Base-by-base conservation (phyloP, 2,888 invertebrate genomes). In the Lagria hirta region DNA sequence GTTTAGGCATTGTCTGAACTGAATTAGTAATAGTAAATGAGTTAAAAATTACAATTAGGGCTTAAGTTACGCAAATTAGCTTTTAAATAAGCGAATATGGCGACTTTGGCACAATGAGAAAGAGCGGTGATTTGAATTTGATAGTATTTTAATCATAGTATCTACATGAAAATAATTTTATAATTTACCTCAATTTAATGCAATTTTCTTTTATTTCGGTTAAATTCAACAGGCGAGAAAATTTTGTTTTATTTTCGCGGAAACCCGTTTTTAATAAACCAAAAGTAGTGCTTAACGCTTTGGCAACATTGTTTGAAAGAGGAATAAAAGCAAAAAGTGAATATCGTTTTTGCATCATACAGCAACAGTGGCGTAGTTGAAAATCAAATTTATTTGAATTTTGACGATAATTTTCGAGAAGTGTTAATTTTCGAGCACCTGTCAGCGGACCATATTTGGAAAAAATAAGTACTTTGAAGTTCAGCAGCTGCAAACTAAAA, bases 141-240 rank as follows among this genome's bases (percentile, higher is more conserved):
- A 38, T 38, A 30, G 38, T 38, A 24, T 38, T 38, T 38, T 38
- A 38, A 38, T 38, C 27, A 37, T 27, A 28, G 27, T 14, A 21
- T 15, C 16, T 37, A 20, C 20, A 37, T 28, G 26, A 36, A 32
- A 36, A 26, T 26, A 36, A 36, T 36, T 26, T 20, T 22, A 16
- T 27, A 36, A 36, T 36, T 36, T 29, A 29, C 29, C 29, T 29
- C 29, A 29, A 29, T 32, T 32, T 36, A 28, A 34, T 23, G 18
- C 24, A 26, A 33, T 33, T 33, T 33, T 33, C 22, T 33, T 33
- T 22, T 22, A 33, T 33, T 23, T 22, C 10, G 14, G 32, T 15
- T 10, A 33, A 33, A 33, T 12, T 10, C 33, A 15, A 27, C 13
- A 21, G 18, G 20, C 28, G 20, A 37, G 28, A 37, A 37, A 35